These are phyloP conservation scores for Lottia gigantea DNA, from an alignment of 2,888 invertebrate genomes.

Conservation along the genomic window DNA sequence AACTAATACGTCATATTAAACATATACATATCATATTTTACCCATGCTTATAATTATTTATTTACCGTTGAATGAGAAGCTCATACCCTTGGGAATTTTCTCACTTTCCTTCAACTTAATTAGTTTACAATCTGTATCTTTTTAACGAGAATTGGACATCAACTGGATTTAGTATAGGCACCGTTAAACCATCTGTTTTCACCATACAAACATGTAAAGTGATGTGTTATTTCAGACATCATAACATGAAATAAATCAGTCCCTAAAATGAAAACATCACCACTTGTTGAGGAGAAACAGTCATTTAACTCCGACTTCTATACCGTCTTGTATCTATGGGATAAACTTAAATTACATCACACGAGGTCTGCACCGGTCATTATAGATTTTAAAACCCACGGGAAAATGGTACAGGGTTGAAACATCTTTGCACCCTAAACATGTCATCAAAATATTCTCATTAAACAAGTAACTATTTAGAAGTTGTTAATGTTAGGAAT, in stretches of 20 bases:
- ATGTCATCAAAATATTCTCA: no score
- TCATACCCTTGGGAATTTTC: slow-evolving; percentile 9
- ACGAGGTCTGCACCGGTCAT: slow-evolving; percentile 2
- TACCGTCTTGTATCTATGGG: neutral
- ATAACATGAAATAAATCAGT: slow-evolving; percentile 11
- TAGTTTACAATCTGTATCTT: slow-evolving; percentile 2
- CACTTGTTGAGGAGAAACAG: slow-evolving; percentile 6
- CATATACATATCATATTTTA: neutral
- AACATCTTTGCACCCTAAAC: no score
- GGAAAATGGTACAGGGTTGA: neutral
- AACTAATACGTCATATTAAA: neutral
- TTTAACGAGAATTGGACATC: no score
- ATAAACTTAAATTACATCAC: slow-evolving; percentile 8
- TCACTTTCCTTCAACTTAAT: neutral
- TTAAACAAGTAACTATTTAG: no score
- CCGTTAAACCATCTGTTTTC: slow-evolving; percentile 1
- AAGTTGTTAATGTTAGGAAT: neutral
- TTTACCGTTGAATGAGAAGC: neutral
- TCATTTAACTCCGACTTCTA: neutral
- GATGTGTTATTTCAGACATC: slow-evolving; percentile 10
- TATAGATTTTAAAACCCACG: slow-evolving; percentile 7
- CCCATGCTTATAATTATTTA: slow-evolving; percentile 4
- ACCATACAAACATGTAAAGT: neutral
- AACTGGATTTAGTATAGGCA: no score
- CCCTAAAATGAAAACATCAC: slow-evolving; percentile 10